Conservation (phyloP, 2,113 vertebrate genomes). For the Chlorodrepanis virens region DNA sequence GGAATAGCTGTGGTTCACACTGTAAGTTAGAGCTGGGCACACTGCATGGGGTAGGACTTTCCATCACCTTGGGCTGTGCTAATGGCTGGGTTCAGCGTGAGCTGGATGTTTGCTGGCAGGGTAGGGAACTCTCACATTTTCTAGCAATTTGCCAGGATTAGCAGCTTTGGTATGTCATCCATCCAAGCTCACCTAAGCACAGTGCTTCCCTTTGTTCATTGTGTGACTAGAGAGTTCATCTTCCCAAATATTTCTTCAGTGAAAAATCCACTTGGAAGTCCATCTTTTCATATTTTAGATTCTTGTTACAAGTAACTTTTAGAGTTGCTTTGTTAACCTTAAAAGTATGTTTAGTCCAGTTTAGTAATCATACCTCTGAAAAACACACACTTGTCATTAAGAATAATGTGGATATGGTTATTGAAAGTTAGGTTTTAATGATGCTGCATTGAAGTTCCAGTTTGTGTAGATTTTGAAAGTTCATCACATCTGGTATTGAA, state of each 20-base stretch:
- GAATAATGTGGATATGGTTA: neutral
- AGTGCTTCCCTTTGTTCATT: neutral
- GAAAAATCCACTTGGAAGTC: neutral
- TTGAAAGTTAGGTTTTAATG: neutral
- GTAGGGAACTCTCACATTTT: neutral
- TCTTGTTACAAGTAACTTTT: neutral
- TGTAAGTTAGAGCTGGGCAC: neutral
- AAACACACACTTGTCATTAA: neutral
- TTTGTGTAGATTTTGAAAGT: neutral
- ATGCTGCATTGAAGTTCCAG: neutral
- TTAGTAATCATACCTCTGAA: neutral
- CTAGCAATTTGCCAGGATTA: neutral
- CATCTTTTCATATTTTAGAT: neutral
- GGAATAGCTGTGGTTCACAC: neutral
- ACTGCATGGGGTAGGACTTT: fast-evolving
- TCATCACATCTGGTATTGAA: neutral
- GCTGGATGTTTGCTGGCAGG: neutral
- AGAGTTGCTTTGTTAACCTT: neutral
- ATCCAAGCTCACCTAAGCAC: neutral
- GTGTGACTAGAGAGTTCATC: neutral
- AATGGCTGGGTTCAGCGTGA: neutral
- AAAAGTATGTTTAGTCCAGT: neutral
- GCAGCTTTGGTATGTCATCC: neutral
- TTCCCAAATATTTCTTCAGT: neutral
- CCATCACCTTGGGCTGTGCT: neutral